Conservation (phyloP, 2,888 invertebrate species). For the Brassicogethes aeneus region DNA sequence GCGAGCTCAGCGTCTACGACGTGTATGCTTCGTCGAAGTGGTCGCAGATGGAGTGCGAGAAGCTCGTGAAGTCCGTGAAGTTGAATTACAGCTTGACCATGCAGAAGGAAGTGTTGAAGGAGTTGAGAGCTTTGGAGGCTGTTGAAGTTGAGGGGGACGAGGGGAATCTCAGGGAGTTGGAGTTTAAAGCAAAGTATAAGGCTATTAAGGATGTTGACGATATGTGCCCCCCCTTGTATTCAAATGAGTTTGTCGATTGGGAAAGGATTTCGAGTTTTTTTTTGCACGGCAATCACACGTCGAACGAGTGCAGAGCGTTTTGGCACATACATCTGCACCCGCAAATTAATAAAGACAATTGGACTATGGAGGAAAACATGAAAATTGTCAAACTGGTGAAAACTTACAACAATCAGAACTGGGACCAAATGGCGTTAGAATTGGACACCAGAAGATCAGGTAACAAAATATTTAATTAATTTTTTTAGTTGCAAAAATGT, state of each 20-base stretch:
- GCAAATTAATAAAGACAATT: conserved; percentile 49
- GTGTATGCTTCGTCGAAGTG: conserved; percentile 31
- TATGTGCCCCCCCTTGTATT: conserved; percentile 14
- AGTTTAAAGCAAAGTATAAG: too few relatives aligned
- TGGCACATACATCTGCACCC: conserved; percentile 68
- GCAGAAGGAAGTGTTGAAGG: conserved; percentile 15
- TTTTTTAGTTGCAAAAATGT: background rate
- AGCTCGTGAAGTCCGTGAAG: conserved; percentile 22
- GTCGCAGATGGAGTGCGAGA: conserved; percentile 25
- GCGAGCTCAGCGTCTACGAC: conserved; percentile 23
- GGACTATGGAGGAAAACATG: conserved; percentile 46
- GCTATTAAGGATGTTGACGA: too few relatives aligned
- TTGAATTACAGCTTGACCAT: conserved; percentile 22
- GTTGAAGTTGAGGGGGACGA: conserved; percentile 30
- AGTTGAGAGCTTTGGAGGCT: conserved; percentile 5
- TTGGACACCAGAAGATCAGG: conserved; percentile 51
- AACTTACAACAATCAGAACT: conserved; percentile 48
- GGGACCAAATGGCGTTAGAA: conserved; percentile 54
- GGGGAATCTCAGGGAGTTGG: too few relatives aligned
- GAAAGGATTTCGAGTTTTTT: conserved; percentile 43
- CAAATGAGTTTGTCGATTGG: conserved; percentile 49
- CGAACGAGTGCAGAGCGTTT: conserved; percentile 56
- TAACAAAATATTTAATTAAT: background rate
- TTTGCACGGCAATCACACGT: conserved; percentile 47
- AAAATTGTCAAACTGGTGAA: conserved; percentile 37